phyloP scores from a whole-genome alignment of 2,888 invertebrate species.

The Blastobasis adustella region DNA sequence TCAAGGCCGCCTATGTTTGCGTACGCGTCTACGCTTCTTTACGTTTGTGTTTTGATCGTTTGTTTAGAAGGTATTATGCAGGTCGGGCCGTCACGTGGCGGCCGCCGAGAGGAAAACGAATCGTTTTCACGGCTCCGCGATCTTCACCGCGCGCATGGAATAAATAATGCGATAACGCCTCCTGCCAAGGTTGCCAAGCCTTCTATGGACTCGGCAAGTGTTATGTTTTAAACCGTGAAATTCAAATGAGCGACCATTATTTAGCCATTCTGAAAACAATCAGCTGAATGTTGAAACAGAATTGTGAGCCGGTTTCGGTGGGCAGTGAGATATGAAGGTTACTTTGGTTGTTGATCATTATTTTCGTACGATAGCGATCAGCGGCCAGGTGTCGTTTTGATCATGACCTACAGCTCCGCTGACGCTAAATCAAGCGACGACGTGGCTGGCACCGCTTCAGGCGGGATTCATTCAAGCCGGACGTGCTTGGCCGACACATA shows the following conservation, averaged over 20 bases:
- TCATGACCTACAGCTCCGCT: slow-evolving; percentile 60
- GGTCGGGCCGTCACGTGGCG: slow-evolving; percentile 32
- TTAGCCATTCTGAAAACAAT: not conserved
- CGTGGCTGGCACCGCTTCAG: slow-evolving; percentile 51
- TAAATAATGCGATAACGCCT: slow-evolving; percentile 48
- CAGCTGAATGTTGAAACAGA: not conserved
- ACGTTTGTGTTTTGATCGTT: slow-evolving; percentile 43
- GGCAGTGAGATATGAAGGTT: slow-evolving; percentile 3
- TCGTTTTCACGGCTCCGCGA: slow-evolving; percentile 51
- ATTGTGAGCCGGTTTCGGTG: not conserved
- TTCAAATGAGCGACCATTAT: slow-evolving; percentile 12
- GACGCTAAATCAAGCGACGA: slow-evolving; percentile 42
- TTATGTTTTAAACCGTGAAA: slow-evolving; percentile 18
- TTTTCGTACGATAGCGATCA: slow-evolving; percentile 8
- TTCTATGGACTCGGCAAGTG: not conserved
- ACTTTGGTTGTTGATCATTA: not conserved
- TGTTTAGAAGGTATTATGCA: slow-evolving; percentile 32
- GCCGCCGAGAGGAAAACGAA: slow-evolving; percentile 43
- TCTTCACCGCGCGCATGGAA: slow-evolving; percentile 41
- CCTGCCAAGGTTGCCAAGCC: slow-evolving; percentile 25
- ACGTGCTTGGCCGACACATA: slow-evolving; percentile 25
- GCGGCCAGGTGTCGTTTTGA: slow-evolving; percentile 36
- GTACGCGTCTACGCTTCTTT: slow-evolving; percentile 46
- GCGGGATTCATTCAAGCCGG: slow-evolving; percentile 54
- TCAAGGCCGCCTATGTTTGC: slow-evolving; percentile 71